These are phyloP conservation scores for Medauroidea extradentata DNA, from an alignment of 1,140 invertebrate species.

Conservation along the genomic window DNA sequence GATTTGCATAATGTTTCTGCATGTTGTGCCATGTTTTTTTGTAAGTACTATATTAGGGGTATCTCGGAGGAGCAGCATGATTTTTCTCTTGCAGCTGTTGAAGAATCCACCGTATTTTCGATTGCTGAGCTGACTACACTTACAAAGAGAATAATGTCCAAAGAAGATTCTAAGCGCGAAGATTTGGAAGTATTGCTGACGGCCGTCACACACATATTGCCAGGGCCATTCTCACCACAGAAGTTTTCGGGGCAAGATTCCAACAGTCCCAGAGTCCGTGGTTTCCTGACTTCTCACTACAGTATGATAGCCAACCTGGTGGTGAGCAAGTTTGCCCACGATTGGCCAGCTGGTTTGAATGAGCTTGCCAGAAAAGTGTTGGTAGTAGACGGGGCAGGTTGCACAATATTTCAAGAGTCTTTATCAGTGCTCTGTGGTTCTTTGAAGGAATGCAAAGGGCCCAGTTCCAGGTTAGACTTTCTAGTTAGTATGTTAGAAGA, in stretches of 20 bases:
- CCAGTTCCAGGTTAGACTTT: constrained; percentile 26
- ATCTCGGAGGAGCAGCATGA: too few species aligned
- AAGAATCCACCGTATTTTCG: background rate
- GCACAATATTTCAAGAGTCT: constrained; percentile 47
- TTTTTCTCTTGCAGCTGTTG: constrained; percentile 8
- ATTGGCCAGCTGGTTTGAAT: constrained; percentile 48
- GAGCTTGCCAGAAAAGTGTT: constrained; percentile 42
- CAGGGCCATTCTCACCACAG: constrained; percentile 58
- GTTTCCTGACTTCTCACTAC: constrained; percentile 42
- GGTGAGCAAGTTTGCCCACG: constrained; percentile 45
- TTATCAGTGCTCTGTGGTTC: constrained; percentile 44
- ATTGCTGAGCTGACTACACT: background rate
- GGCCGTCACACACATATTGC: constrained; percentile 43
- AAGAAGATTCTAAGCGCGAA: background rate
- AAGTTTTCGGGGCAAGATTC: constrained; percentile 49
- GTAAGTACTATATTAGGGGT: constrained; percentile 3
- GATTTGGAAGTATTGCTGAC: constrained; percentile 22
- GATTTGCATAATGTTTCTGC: too few species aligned
- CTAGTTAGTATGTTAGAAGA: constrained; percentile 45
- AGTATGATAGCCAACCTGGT: constrained; percentile 44
- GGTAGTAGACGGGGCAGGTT: constrained; percentile 46
- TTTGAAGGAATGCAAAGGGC: constrained; percentile 40
- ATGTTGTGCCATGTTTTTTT: constrained; percentile 12
- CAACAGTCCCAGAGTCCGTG: constrained; percentile 31
- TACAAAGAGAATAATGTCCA: background rate